Conservation (phyloP, 2,797 vertebrate genomes). For the Stomatorhinus walkeri region DNA sequence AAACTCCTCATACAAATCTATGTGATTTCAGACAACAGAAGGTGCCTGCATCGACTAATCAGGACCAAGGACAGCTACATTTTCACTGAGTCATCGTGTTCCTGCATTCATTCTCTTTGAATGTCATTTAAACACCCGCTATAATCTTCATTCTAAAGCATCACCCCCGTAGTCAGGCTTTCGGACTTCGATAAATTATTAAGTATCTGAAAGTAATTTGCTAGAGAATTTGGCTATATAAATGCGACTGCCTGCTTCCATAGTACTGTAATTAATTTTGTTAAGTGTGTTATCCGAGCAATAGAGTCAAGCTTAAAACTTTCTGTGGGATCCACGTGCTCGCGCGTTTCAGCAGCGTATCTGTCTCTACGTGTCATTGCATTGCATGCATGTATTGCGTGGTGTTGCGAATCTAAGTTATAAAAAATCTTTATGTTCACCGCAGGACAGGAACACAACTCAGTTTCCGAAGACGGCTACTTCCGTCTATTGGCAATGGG, state of each 20-base stretch:
- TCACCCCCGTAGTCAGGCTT: background rate
- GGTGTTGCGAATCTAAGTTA: background rate
- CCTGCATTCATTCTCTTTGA: background rate
- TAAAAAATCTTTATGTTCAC: background rate
- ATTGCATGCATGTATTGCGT: background rate
- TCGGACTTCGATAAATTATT: background rate
- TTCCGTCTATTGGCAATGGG: background rate
- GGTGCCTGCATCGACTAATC: background rate
- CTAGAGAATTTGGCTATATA: background rate
- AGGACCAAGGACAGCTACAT: conserved; percentile 23
- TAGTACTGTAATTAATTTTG: background rate
- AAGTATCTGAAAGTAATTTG: background rate
- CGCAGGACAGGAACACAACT: background rate
- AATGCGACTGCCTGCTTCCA: background rate
- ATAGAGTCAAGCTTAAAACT: background rate
- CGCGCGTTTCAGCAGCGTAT: background rate
- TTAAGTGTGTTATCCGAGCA: background rate
- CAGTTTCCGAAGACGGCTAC: background rate
- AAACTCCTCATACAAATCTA: background rate
- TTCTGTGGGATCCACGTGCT: background rate
- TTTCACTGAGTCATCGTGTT: background rate
- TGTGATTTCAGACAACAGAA: background rate
- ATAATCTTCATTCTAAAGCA: background rate
- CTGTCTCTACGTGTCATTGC: background rate
- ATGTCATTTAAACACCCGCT: background rate